Conservation (phyloP, 2,888 invertebrate species). For the Hartigia nigra region DNA sequence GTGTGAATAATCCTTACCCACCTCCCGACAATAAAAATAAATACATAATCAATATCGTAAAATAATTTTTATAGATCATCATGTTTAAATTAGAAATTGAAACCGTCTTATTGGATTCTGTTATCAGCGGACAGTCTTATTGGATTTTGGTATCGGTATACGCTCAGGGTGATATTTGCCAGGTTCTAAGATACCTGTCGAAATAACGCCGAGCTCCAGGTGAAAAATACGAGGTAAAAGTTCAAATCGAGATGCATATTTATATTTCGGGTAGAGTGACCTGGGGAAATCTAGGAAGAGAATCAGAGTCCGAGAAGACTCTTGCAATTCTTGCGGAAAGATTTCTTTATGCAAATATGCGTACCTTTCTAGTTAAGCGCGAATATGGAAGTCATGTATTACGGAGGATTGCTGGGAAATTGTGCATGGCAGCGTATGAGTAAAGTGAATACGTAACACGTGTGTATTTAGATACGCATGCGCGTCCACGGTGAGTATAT, state of each 20-base stretch:
- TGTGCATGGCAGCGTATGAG: neutral
- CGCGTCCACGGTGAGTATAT: neutral
- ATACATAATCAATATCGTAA: neutral
- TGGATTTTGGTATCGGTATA: too few species aligned
- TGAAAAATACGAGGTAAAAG: neutral
- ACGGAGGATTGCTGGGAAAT: neutral
- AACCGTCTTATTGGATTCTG: neutral
- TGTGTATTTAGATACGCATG: neutral
- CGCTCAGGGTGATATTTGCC: neutral
- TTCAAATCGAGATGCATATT: neutral
- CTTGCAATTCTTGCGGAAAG: neutral
- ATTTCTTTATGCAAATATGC: neutral
- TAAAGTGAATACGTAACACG: neutral
- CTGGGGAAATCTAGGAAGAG: neutral
- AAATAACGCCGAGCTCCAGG: neutral
- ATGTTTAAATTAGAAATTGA: neutral
- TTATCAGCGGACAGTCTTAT: neutral
- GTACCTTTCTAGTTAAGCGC: neutral
- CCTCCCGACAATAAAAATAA: neutral
- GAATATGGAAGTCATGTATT: neutral
- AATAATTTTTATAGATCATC: neutral
- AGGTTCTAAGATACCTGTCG: neutral
- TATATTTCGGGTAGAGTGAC: neutral
- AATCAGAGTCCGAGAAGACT: neutral
- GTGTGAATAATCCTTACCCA: neutral